Evolutionary conservation across 2,797 vertebrate species (phyloP).

Genomic region (Nasua narica): DNA sequence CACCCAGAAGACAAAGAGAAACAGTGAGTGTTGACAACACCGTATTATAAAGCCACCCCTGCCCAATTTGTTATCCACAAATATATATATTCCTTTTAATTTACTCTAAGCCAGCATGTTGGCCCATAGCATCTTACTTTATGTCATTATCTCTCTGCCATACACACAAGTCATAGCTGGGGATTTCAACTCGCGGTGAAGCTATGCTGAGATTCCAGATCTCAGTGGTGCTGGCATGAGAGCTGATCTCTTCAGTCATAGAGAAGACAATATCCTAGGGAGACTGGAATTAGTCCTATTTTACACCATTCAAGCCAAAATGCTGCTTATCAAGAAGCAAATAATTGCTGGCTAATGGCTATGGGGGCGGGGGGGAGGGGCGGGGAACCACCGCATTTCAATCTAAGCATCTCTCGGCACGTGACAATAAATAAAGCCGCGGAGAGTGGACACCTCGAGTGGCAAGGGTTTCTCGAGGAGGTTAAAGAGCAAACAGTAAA

Average conservation of each 20-base stretch:
- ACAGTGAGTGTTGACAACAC: conserved; percentile 72
- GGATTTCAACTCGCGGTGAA: conserved; percentile 73
- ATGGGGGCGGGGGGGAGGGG: neutral
- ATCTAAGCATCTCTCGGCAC: conserved; percentile 73
- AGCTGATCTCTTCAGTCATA: conserved; percentile 82
- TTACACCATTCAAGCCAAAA: conserved; percentile 82
- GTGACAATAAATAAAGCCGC: conserved; percentile 55
- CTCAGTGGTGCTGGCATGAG: conserved; percentile 83
- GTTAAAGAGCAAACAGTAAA: conserved; percentile 73
- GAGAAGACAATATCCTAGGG: conserved; percentile 86
- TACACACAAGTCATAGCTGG: conserved; percentile 81
- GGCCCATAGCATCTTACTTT: conserved; percentile 76
- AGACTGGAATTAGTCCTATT: conserved; percentile 86
- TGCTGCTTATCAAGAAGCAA: conserved; percentile 79
- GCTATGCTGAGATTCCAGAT: conserved; percentile 83
- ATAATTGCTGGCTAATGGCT: conserved; percentile 79
- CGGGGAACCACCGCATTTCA: conserved; percentile 64
- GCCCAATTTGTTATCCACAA: conserved; percentile 75
- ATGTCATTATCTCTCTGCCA: conserved; percentile 79
- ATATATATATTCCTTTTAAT: conserved; percentile 76
- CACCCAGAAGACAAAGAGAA: conserved; percentile 67
- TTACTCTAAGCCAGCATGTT: conserved; percentile 75
- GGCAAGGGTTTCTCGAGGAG: conserved; percentile 55
- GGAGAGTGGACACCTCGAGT: conserved; percentile 20
- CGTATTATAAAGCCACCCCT: conserved; percentile 72